Evolutionary conservation across 2,113 vertebrate species (phyloP).

Genomic region (Arothron firmamentum): DNA sequence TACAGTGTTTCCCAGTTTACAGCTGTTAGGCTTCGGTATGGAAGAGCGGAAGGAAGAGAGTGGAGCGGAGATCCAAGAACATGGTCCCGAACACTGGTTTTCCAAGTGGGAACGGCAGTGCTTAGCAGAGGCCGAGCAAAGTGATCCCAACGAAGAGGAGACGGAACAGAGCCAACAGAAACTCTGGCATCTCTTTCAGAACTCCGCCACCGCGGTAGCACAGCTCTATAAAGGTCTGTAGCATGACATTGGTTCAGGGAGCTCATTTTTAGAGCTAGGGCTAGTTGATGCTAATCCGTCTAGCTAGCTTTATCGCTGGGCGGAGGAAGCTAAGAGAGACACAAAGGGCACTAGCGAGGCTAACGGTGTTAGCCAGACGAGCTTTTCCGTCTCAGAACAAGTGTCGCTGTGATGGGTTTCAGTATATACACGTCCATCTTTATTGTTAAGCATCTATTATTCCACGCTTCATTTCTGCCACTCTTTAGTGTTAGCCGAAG

Average conservation of each 20-base stretch:
- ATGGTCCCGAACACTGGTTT: conserved; percentile 97
- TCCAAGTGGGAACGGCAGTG: conserved; percentile 97
- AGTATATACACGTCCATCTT: background rate
- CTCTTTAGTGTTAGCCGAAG: background rate
- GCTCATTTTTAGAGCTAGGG: conserved; percentile 26
- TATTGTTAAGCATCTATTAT: too few species aligned
- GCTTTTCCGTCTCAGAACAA: background rate
- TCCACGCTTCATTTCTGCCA: too few species aligned
- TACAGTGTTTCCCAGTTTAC: conserved; percentile 21
- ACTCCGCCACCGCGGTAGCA: conserved; percentile 92
- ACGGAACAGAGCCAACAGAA: conserved; percentile 88
- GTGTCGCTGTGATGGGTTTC: background rate
- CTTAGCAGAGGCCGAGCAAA: conserved; percentile 88
- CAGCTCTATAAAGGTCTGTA: conserved; percentile 93
- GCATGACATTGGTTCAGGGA: conserved; percentile 3
- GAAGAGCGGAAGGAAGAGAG: conserved; percentile 92
- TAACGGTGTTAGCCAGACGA: background rate
- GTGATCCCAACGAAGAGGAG: conserved; percentile 83
- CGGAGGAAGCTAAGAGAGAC: conserved; percentile 43
- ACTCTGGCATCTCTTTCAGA: conserved; percentile 94
- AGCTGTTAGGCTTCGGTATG: conserved; percentile 66
- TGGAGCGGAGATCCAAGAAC: conserved; percentile 92
- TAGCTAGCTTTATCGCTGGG: conserved; percentile 18
- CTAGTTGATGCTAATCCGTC: conserved; percentile 32
- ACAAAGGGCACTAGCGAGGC: conserved; percentile 59